Percentiles rank a stretch among this genome's conserved stretches.
These are phyloP conservation scores for Hylyphantes graminicola DNA, from an alignment of 1,140 invertebrate species.

Conservation along the genomic window DNA sequence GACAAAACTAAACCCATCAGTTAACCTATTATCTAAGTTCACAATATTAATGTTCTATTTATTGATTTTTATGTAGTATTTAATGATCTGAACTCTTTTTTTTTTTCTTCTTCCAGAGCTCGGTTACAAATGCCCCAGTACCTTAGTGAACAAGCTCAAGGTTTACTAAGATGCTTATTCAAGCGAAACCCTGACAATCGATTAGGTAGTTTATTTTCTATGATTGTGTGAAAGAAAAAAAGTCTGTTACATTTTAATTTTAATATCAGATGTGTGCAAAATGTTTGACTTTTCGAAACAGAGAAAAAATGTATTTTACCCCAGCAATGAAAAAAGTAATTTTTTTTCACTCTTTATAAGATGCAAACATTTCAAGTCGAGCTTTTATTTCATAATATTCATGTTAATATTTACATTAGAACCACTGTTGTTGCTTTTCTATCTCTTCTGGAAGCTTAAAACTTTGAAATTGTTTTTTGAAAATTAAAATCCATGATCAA, in stretches of 20 bases:
- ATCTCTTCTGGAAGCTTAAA: no score
- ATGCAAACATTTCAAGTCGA: no score
- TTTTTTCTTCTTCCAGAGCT: constrained; percentile 13
- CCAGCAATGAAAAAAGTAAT: neutral
- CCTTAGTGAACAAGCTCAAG: constrained; percentile 93
- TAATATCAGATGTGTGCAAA: neutral
- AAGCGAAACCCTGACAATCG: constrained; percentile 95
- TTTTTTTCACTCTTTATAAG: neutral
- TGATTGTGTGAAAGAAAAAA: neutral
- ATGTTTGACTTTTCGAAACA: no score
- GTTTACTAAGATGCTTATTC: constrained; percentile 91
- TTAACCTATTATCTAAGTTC: no score
- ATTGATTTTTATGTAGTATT: neutral
- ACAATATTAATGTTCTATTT: no score
- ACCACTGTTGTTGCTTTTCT: no score
- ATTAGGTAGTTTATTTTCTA: constrained; percentile 71
- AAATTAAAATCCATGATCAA: no score
- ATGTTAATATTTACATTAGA: no score
- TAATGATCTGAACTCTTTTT: neutral
- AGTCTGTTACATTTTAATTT: neutral
- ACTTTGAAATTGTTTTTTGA: no score
- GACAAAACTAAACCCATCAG: no score
- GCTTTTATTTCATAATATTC: no score
- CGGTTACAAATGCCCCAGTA: constrained; percentile 75
- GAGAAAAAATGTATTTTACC: no score